Conservation (phyloP, 1,140 invertebrate genomes). For the Papilio polytes region DNA sequence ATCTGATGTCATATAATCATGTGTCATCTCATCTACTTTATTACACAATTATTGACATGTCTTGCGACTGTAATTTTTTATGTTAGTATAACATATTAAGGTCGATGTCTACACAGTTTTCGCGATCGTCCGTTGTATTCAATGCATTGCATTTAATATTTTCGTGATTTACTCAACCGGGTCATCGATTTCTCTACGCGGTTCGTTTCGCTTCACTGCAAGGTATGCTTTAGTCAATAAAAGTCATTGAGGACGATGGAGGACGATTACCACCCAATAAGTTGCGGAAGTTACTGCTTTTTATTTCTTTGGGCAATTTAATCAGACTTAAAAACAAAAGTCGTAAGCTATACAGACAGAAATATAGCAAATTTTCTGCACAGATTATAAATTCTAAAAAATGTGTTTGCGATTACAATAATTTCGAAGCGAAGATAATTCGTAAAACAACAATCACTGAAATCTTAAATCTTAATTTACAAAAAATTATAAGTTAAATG, state of each 20-base stretch:
- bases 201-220: conserved; percentile 19
- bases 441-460: too few species aligned
- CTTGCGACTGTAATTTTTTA: not conserved
- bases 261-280: conserved; percentile 16
- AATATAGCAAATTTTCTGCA: not conserved
- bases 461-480: too few species aligned
- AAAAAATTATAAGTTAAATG: too few species aligned
- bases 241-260: conserved; percentile 12
- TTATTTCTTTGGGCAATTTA: not conserved
- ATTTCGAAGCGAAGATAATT: too few species aligned
- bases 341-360: not conserved
- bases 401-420: too few species aligned
- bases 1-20: not conserved
- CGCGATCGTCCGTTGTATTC: conserved; percentile 2
- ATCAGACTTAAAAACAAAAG: not conserved
- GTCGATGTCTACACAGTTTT: conserved; percentile 23
- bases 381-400: not conserved
- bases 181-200: conserved; percentile 18
- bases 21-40: not conserved
- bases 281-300: not conserved
- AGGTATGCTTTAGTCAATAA: conserved; percentile 19
- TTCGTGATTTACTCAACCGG: conserved; percentile 15
- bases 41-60: conserved; percentile 12
- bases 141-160: conserved; percentile 21
- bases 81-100: conserved; percentile 3